Evolutionary conservation across 2,888 invertebrate species (phyloP).

Genomic region (Ormia ochracea): DNA sequence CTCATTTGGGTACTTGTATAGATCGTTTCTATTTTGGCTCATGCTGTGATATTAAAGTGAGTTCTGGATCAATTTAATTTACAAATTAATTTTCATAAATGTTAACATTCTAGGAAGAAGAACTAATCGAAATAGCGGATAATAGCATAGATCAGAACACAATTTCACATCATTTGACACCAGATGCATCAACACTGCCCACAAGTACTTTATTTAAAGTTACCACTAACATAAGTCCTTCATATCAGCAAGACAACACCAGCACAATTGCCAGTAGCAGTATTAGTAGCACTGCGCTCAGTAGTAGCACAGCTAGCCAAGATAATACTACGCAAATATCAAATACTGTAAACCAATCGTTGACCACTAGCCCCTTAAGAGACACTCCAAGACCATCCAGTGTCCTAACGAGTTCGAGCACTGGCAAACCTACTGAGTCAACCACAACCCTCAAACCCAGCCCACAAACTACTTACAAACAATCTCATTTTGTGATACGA

Average conservation of each 20-base stretch:
- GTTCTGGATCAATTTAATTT: neutral
- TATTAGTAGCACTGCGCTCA: conserved; percentile 52
- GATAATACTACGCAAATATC: conserved; percentile 32
- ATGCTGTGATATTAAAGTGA: conserved; percentile 86
- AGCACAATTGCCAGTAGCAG: conserved; percentile 17
- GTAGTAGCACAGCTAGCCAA: neutral
- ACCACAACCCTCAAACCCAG: conserved; percentile 52
- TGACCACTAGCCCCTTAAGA: conserved; percentile 11
- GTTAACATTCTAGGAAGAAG: conserved; percentile 65
- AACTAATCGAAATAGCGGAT: conserved; percentile 75
- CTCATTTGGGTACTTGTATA: conserved; percentile 93
- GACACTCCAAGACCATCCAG: conserved; percentile 20
- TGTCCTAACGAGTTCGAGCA: neutral
- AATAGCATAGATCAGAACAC: conserved; percentile 77
- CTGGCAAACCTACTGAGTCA: conserved; percentile 2
- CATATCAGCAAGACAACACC: conserved; percentile 33
- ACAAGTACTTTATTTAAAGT: conserved; percentile 72
- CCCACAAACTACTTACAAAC: conserved; percentile 70
- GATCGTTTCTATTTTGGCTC: conserved; percentile 96
- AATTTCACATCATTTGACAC: conserved; percentile 74
- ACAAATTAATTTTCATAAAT: neutral
- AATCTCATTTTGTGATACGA: conserved; percentile 72
- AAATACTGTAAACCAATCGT: conserved; percentile 36
- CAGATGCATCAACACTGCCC: conserved; percentile 74
- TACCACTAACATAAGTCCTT: conserved; percentile 70